Base-by-base conservation (phyloP, 2,888 invertebrate species). In the Coenonympha arcania region DNA sequence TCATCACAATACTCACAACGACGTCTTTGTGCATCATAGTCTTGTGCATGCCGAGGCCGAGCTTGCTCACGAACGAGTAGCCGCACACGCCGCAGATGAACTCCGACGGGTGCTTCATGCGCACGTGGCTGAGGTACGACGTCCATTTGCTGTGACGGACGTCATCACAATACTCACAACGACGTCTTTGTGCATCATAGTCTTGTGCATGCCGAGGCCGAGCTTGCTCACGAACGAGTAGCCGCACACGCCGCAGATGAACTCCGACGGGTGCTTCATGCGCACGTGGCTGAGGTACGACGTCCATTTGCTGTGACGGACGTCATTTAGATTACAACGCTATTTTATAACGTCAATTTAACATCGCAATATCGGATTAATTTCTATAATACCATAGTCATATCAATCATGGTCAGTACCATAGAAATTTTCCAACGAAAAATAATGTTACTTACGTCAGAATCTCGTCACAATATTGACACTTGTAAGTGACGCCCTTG, bases 71-170 rank as follows among this genome's bases (percentile, higher is more conserved):
- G 68, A 79, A 86, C 1, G 84, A 84, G 66, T 83, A 82, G 0
- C 85, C 85, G 64, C 85, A 86, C 11, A 70, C 71, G 34, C 74
- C 73, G 65, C 85, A 86, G 39, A 85, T 77, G 66, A 76, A 77
- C 62, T 81, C 74, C 11, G 84, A 85, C 0, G 84, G 85, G 53
- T 85, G 85, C 59, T 85, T 85, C 47, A 84, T 83, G 13, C 85
- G 75, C 47, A 85, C 79, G 68, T 85, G 85, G 30, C 76, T 76
- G 4, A 85, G 67, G 58, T 84, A 80, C 2, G 85, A 85, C 18
- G 85, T 85, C 78, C 81, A 79, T 44, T 83, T 81, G 1, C 85
- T 85, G 61, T 0, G 40, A 46, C 9, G 3, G 2, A 24, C 24
- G n/a, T n/a, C n/a, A n/a, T n/a, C n/a, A n/a, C n/a, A n/a, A n/a